Evolutionary conservation across 2,888 invertebrate species (phyloP), one percentile per base, ranked within the genome.

Genomic region (Sphinx pinastri): DNA sequence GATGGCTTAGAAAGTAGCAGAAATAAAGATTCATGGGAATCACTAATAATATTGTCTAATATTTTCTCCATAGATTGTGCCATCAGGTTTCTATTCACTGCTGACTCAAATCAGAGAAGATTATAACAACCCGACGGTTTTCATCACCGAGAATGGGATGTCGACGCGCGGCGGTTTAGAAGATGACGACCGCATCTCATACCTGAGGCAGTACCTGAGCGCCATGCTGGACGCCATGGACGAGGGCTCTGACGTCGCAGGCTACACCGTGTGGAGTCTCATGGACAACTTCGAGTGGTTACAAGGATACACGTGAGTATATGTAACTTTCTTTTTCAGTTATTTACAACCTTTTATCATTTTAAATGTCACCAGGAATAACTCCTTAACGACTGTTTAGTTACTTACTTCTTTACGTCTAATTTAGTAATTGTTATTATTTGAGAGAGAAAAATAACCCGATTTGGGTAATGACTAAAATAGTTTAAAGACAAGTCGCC

Each of bases 271-370:
- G n/a, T 95, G 95, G 95, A 94, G 94, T 66, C 83, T 95, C 0
- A 87, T 95, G 84, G 95, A 96, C 76, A 95, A 95, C 79, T 95
- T 95, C 76, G 95, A 95, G 79, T 95, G 95, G 95, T 79, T 82
- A 38, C 70, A 75, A 58, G 95, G 95, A 67, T 95, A 94, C 79
- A 85, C 82, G 89, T 94, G 82, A 89, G 83, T 25, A 25, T 25
- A 25, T 25, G 25, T 25, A 25, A 25, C 2, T 25, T 25, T 25
- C 25, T 2, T 25, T 25, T 25, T 2, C 25, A 25, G 25, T 25
- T 25, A 25, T 25, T 25, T 25, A 25, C 25, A 25, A 25, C n/a
- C n/a, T n/a, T n/a, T n/a, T n/a, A n/a, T n/a, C n/a, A n/a, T n/a
- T n/a, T 25, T 25, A 25, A 25, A 25, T 25, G 25, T 25, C 2